Conservation (phyloP, 2,113 vertebrate genomes). For the Athene noctua region DNA sequence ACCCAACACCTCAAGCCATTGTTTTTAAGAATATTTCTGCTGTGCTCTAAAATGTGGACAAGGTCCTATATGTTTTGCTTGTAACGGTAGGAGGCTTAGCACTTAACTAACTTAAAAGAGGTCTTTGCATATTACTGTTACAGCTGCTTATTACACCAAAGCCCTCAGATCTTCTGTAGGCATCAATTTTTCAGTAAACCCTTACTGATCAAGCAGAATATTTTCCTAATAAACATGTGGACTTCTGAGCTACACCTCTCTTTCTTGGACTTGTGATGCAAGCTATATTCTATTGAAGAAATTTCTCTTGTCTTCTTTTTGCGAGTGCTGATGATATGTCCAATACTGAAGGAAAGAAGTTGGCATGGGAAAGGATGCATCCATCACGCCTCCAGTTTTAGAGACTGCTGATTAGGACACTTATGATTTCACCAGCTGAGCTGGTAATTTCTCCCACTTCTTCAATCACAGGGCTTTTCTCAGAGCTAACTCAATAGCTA, state of each 20-base stretch:
- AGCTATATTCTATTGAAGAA: background rate
- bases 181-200: conserved; percentile 64
- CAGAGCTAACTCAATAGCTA: background rate
- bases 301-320: background rate
- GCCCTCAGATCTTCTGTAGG: background rate
- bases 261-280: background rate
- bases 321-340: background rate
- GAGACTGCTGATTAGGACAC: background rate
- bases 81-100: background rate
- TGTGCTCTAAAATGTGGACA: background rate
- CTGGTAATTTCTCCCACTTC: background rate
- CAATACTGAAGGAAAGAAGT: background rate
- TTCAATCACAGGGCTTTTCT: conserved; percentile 1
- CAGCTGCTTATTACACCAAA: background rate
- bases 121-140: background rate
- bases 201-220: conserved; percentile 55
- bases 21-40: background rate
- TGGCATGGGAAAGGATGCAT: background rate
- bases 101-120: conserved; percentile 17
- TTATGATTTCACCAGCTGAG: conserved; percentile 1
- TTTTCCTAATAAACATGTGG: conserved; percentile 24
- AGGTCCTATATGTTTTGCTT: background rate
- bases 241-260: conserved; percentile 7
- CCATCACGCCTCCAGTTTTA: background rate
- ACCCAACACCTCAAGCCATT: background rate